Evolutionary conservation across 2,797 vertebrate genomes (phyloP), one percentile per base, ranked within the genome.

Genomic region (Etheostoma nigrum): DNA sequence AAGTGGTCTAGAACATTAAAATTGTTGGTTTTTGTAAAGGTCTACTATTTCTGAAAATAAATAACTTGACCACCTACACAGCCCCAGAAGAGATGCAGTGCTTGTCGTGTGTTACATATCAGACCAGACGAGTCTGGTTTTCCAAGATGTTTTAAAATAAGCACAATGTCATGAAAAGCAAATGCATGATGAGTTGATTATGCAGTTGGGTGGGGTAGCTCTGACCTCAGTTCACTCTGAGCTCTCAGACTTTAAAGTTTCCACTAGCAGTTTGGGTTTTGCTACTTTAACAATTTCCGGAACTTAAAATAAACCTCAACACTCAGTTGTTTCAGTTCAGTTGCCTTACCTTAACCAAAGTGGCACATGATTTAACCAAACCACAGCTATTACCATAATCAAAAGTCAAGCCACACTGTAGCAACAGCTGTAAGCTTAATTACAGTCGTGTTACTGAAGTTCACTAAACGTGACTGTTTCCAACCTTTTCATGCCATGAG

Each of bases 61-160:
- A 75, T 58, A 70, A 14, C 6, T 8, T 48, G 60, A 72, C 59
- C 54, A 72, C 69, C 69, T 65, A 47, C 54, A 36, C 5, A 48
- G 66, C 19, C 49, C 19, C n/a, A 49, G 16, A 72, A 12, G n/a
- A 47, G 52, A 76, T 62, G 27, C 42, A 33, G 33, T 60, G 51
- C 61, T 61, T 53, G 14, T 49, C 21, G 14, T 55, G 36, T 52
- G 65, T n/a, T 52, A 65, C 60, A 61, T 6, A 45, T 72, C 63
- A 68, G 52, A 54, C 62, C 62, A 21, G 48, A 86, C 67, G 55
- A 78, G 18, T 76, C 72, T 27, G 33, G 67, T 74, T 79, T 73
- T 51, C 6, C 52, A 42, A 68, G 72, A 79, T 83, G 61, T 66
- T 60, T 60, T 72, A 67, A 80, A 84, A 86, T 80, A 78, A 86